Evolutionary conservation across 2,888 invertebrate genomes (phyloP), one percentile per base, ranked within the genome.

Genomic region (Melanargia galathea): DNA sequence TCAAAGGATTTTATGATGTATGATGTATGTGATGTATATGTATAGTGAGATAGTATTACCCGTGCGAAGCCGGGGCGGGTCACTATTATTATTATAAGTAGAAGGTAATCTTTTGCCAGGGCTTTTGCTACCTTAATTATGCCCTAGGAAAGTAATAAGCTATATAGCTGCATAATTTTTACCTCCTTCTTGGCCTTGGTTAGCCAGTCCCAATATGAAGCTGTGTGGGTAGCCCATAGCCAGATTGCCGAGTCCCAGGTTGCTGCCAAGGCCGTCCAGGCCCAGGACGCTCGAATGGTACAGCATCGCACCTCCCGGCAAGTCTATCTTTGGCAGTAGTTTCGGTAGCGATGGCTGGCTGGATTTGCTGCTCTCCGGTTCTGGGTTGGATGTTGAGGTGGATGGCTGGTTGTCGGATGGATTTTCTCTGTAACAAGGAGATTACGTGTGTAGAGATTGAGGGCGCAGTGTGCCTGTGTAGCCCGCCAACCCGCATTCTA

Each of bases 191-290:
- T 92, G 90, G 3, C 86, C 90, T 64, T 92, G 91, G 71, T 90
- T 90, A 54, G 92, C 89, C 55, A 92, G 79, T 51, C 92, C 90
- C 68, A 92, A 71, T 63, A 92, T 90, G 55, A 92, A 90, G 68
- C 92, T 90, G 33, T 90, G 91, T 2, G 92, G 92, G 60, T 92
- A 92, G 22, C 87, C 84, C 90, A 91, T 90, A 1, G 90, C 87
- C 65, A 91, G 67, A 63, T 89, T 89, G 0, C 89, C 89, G 0
- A 90, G 74, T 2, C 90, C 88, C 60, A 91, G 76, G 58, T 89
- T 90, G 1, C 79, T 78, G 38, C 87, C 85, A 18, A 91, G 74
- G 2, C 87, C 84, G 13, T 91, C 91, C 58, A 91, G 70, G 0
- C 80, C 80, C 84, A 90, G 66, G 1, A 90, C 82, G 0, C 87